A percentile compares a stretch with the other conserved stretches of the same genome.
phyloP scores from a whole-genome alignment of 2,797 vertebrate species.

The Threskiornis aethiopicus region DNA sequence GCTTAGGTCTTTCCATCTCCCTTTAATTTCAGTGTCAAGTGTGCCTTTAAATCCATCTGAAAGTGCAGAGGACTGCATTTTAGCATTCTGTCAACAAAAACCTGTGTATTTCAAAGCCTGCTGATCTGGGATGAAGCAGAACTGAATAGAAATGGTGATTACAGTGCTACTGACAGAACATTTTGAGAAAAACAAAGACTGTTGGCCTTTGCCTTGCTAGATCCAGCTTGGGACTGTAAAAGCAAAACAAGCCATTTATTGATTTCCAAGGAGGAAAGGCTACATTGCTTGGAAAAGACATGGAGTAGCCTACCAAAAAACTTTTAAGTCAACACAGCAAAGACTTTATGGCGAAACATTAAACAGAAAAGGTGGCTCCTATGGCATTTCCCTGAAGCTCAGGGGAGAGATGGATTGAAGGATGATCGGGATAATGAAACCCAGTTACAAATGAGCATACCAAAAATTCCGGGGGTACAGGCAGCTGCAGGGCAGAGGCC shows the following conservation, averaged over 20 bases:
- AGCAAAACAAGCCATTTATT: not conserved
- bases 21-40: not conserved
- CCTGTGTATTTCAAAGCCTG: constrained; percentile 17
- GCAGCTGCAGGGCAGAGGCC: not conserved
- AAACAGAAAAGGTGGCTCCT: not conserved
- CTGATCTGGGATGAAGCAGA: constrained; percentile 41
- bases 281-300: not conserved
- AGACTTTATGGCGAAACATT: not conserved
- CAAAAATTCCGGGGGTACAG: not conserved
- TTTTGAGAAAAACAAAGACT: not conserved
- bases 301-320: not conserved
- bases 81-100: constrained; percentile 11
- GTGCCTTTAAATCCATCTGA: constrained; percentile 28
- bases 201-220: not conserved
- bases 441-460: not conserved
- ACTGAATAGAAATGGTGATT: constrained; percentile 51
- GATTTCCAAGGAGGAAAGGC: not conserved
- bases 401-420: not conserved
- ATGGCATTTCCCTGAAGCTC: not conserved
- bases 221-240: not conserved
- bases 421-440: not conserved
- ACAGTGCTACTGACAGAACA: constrained; percentile 32
- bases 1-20: not conserved
- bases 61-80: constrained; percentile 43
- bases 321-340: not conserved